Evolutionary conservation across 2,888 invertebrate genomes (phyloP).

Genomic region (Baronia brevicornis): DNA sequence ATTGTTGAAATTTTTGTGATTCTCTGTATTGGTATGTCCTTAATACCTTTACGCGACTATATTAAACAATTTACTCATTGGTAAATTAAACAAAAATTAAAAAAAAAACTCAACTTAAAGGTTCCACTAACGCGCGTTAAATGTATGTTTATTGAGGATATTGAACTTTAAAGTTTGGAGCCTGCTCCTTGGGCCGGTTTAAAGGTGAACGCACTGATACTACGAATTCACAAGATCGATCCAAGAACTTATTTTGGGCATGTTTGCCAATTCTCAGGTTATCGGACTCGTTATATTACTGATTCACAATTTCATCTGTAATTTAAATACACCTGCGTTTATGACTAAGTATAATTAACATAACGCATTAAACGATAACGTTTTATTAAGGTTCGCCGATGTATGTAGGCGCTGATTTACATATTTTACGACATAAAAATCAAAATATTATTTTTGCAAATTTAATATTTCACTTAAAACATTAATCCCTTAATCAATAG

Average conservation of each 20-base stretch:
- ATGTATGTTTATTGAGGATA: conserved; percentile 58
- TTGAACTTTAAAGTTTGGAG: conserved; percentile 54
- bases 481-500: too few species aligned
- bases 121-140: conserved; percentile 37
- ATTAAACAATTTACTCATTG: conserved; percentile 22
- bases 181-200: conserved; percentile 59
- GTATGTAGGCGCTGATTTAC: conserved; percentile 20
- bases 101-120: conserved; percentile 23
- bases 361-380: conserved; percentile 19
- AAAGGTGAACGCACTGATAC: conserved; percentile 63
- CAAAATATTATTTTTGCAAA: conserved; percentile 1
- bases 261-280: conserved; percentile 58
- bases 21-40: conserved; percentile 8
- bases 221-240: conserved; percentile 54
- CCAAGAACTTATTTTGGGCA: conserved; percentile 50
- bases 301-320: conserved; percentile 48
- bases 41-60: conserved; percentile 11
- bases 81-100: conserved; percentile 13
- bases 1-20: conserved; percentile 1
- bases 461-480: too few species aligned
- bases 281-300: conserved; percentile 48
- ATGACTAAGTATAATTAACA: conserved; percentile 20
- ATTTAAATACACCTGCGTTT: conserved; percentile 25
- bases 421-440: conserved; percentile 5
- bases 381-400: conserved; percentile 16